Base-by-base conservation (phyloP, 37 sponge, comb jelly and placozoan species). In the Diacarnus erythraeanus region DNA sequence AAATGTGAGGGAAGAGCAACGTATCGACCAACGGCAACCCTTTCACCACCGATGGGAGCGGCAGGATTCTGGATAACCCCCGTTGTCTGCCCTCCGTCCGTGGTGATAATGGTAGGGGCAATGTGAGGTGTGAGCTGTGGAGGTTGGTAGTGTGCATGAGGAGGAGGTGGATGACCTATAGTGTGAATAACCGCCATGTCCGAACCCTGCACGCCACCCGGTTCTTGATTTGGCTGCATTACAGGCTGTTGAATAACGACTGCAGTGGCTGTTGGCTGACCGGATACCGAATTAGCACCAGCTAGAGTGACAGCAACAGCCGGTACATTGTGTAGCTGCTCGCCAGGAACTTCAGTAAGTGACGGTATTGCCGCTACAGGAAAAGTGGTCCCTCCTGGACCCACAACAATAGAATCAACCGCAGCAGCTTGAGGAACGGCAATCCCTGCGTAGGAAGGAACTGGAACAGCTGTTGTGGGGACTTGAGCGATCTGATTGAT, bases 401-500 rank as follows among this genome's bases (percentile, higher is more conserved):
- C 65, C 8, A 36, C 2, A 3, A 57, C 78, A 3, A 47, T 23
- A 0, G 69, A 42, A 5, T 79, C 79, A 6, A 66, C 69, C 1
- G 38, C 67, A 38, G 84, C 57, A 34, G 77, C 86, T 38, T 68
- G 72, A 18, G 86, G 78, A 10, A 87, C 77, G 22, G 80, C 58
- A 56, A 81, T 75, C 22, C 77, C 82, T 10, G 75, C 41, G 36
- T 79, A 80, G 6, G 80, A 79, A 1, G 86, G 80, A 9, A 85
- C 60, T 1, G 69, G 42, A 0, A 86, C 66, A 23, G 84, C 30
- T 37, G 72, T 57, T 31, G 80, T 70, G 56, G 74, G 57, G 2
- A 27, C 74, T 0, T 59, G 77, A 6, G 54, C 76, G 4, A 80
- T 58, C 20, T 81, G 87, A 51, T 59, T 80, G 31, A 87, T 87